Evolutionary conservation across 2,797 vertebrate genomes (phyloP).

Genomic region (Clamator glandarius): DNA sequence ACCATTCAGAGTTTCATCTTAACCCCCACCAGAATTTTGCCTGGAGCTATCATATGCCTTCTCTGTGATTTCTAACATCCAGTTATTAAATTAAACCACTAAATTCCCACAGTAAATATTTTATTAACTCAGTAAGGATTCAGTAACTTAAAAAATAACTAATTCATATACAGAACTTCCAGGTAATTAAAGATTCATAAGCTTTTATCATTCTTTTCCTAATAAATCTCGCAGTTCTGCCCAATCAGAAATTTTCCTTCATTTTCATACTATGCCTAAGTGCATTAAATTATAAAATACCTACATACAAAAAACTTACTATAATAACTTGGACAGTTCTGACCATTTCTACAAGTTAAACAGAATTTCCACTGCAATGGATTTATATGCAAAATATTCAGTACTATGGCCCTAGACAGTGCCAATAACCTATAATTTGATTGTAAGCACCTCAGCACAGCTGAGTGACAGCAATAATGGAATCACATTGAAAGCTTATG

Average conservation of each 20-base stretch:
- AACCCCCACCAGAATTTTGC: neutral
- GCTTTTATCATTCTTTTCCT: neutral
- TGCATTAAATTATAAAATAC: neutral
- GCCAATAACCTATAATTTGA: neutral
- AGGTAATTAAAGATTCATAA: neutral
- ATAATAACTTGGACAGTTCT: neutral
- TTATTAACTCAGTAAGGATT: neutral
- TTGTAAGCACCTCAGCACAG: neutral
- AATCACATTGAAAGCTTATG: neutral
- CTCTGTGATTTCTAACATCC: neutral
- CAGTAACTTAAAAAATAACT: neutral
- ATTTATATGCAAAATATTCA: neutral
- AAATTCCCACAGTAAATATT: neutral
- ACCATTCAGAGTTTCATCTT: neutral
- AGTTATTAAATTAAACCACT: neutral
- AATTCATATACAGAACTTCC: neutral
- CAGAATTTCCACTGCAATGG: neutral
- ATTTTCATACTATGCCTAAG: neutral
- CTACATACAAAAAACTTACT: neutral
- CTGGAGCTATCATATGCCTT: neutral
- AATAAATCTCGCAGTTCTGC: neutral
- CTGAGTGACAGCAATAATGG: neutral
- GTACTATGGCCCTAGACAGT: neutral
- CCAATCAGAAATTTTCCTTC: neutral
- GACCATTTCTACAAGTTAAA: neutral